Base-by-base conservation (phyloP, 2,888 invertebrate species). In the Thysanoteuthis rhombus region DNA sequence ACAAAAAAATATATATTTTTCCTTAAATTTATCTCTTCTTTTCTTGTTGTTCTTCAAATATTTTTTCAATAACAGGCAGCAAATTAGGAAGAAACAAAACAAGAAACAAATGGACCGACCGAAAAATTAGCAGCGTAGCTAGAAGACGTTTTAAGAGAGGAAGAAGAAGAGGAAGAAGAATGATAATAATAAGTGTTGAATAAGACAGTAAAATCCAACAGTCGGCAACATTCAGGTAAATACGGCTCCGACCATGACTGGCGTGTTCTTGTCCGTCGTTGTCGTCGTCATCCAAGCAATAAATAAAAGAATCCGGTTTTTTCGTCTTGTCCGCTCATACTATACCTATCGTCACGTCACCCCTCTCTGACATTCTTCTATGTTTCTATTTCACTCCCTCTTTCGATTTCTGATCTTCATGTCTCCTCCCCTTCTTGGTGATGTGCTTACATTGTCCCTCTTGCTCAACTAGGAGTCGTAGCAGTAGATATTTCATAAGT, bases 181-280 rank as follows among this genome's bases (percentile, higher is more conserved):
- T 75, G n/a, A n/a, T 75, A 10, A 75, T n/a, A 75, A n/a, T 36
- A n/a, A 75, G 19, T 12, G n/a, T 75, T n/a, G n/a, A 75, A 75
- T 16, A 75, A 75, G 36, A n/a, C 75, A 75, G 75, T 75, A 75
- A 75, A 75, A 75, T 75, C 75, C 75, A 75, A 36, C 75, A 75
- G n/a, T 75, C 75, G n/a, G 75, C 75, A 75, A 36, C 36, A 75
- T 75, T 75, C 75, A 75, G 75, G 75, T 75, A 75, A 75, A 75
- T 75, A 75, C 75, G n/a, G 75, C n/a, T 75, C 75, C 75, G 75
- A 75, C 75, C 75, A 75, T 75, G 75, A 75, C 75, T 75, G 75
- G 75, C 75, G n/a, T 75, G 75, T 75, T 75, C 75, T 75, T 75
- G 75, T 75, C 19, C 75, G 36, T 75, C 75, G 75, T 75, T 4